A percentile compares a stretch with the other conserved stretches of the same genome.
Evolutionary conservation across 2,797 vertebrate species (phyloP).

Genomic region (Aplochiton taeniatus): DNA sequence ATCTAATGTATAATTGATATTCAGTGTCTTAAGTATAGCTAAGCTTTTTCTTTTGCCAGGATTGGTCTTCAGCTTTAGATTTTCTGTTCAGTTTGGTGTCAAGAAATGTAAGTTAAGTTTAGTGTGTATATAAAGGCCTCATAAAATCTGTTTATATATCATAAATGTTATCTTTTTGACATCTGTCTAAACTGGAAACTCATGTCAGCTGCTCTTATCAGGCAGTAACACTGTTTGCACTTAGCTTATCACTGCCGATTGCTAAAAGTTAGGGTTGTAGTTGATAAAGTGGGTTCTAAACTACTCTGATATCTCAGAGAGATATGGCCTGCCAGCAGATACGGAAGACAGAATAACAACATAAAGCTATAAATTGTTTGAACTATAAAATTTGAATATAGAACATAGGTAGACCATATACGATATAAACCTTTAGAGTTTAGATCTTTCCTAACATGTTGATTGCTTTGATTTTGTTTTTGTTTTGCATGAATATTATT

Average conservation of each 20-base stretch:
- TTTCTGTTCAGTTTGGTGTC: too few relatives aligned
- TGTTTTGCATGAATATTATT: not conserved
- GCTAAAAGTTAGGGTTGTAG: slow-evolving; percentile 54
- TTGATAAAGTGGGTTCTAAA: slow-evolving; percentile 48
- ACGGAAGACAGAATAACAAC: too few relatives aligned
- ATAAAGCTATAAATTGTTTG: slow-evolving; percentile 10
- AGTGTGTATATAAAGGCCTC: not conserved
- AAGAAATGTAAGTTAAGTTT: too few relatives aligned
- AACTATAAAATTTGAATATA: not conserved
- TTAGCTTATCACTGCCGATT: slow-evolving; percentile 55
- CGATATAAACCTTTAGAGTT: too few relatives aligned
- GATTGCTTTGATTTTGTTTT: not conserved
- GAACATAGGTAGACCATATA: not conserved
- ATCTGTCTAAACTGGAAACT: slow-evolving; percentile 40
- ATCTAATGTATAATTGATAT: too few relatives aligned
- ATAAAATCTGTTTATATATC: slow-evolving; percentile 22
- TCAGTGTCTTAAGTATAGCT: too few relatives aligned
- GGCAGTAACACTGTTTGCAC: slow-evolving; percentile 59
- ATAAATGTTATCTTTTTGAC: slow-evolving; percentile 47
- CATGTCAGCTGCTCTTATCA: slow-evolving; percentile 45
- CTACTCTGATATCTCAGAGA: slow-evolving; percentile 32
- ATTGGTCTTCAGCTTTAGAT: too few relatives aligned
- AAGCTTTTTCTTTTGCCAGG: too few relatives aligned
- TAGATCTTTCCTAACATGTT: not conserved
- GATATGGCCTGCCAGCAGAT: slow-evolving; percentile 20